Conservation (phyloP, 2,113 vertebrate genomes). For the Falcunculus frontatus region DNA sequence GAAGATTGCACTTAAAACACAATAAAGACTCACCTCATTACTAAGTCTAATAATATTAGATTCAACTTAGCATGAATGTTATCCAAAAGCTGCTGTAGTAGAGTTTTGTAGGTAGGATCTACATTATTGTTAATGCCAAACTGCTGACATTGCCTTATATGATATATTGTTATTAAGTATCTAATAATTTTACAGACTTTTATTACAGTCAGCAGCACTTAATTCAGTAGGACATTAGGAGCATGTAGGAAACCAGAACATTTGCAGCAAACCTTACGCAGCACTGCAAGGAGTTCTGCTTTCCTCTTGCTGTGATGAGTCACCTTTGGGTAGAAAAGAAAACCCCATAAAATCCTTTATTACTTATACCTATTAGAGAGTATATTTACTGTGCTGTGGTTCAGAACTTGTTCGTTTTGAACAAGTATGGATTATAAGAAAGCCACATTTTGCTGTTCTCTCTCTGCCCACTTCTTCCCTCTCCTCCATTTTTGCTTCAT, state of each 20-base stretch:
- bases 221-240: background rate
- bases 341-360: constrained; percentile 4
- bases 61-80: background rate
- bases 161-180: background rate
- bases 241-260: background rate
- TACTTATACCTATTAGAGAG: background rate
- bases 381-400: background rate
- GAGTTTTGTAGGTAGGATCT: background rate
- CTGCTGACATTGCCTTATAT: background rate
- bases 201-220: constrained; percentile 42
- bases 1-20: constrained; percentile 1
- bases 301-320: background rate
- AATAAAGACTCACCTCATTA: background rate
- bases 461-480: background rate
- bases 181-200: constrained; percentile 24
- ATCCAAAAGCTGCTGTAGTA: background rate
- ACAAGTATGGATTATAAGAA: background rate
- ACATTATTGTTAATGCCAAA: background rate
- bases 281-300: background rate
- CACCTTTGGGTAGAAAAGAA: background rate
- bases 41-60: background rate
- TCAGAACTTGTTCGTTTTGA: background rate
- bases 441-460: background rate
- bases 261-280: background rate
- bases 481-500: background rate